phyloP scores from a whole-genome alignment of 2,797 vertebrate species.

The Melanotaenia nigrans region DNA sequence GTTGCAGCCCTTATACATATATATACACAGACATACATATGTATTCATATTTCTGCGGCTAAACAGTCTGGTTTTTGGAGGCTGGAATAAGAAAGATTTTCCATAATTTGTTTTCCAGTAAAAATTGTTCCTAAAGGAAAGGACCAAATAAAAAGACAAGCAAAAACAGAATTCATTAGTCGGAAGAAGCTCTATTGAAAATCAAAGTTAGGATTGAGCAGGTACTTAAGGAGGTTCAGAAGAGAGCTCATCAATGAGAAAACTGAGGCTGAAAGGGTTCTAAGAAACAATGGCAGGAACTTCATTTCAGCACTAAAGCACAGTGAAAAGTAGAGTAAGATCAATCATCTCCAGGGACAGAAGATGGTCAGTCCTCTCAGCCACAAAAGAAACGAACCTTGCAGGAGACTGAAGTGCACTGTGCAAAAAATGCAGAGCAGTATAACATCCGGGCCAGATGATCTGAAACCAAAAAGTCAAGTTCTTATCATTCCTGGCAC shows the following conservation, averaged over 20 bases:
- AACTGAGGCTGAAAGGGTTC: slow-evolving; percentile 20
- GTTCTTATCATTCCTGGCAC: slow-evolving; percentile 9
- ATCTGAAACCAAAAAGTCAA: slow-evolving; percentile 22
- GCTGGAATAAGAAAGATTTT: background rate
- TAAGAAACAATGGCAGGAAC: slow-evolving; percentile 33
- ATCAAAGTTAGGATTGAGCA: slow-evolving; percentile 26
- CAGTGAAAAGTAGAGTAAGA: slow-evolving; percentile 18
- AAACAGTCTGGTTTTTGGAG: background rate
- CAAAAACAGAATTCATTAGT: slow-evolving; percentile 18
- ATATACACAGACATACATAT: background rate
- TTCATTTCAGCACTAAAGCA: slow-evolving; percentile 28
- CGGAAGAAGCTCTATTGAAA: slow-evolving; percentile 13
- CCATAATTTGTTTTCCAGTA: background rate
- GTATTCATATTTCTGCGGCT: background rate
- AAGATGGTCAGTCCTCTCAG: slow-evolving; percentile 18
- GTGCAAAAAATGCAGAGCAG: slow-evolving; percentile 15
- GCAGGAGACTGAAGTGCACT: slow-evolving; percentile 7
- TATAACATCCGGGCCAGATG: slow-evolving; percentile 8
- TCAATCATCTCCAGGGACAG: slow-evolving; percentile 39
- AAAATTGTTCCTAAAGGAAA: background rate
- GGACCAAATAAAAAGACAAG: background rate
- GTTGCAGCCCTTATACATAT: no score
- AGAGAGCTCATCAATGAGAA: slow-evolving; percentile 34
- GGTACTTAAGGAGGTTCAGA: slow-evolving; percentile 25
- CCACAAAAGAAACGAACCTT: slow-evolving; percentile 23